Evolutionary conservation across 2,888 invertebrate species (phyloP), one percentile per base, ranked within the genome.

Genomic region (Rosalia funebris): DNA sequence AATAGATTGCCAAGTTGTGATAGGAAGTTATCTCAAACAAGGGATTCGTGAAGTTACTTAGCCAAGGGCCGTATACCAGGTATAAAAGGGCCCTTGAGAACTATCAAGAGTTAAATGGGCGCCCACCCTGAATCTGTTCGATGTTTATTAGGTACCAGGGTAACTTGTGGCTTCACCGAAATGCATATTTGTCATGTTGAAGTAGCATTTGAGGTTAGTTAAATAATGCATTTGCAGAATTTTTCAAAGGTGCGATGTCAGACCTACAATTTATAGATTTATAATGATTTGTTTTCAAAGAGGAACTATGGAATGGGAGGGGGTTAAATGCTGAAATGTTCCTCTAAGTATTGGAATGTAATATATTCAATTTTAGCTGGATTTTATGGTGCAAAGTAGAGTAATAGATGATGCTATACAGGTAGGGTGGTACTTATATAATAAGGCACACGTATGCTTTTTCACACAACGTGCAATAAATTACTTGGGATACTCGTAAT

Each of bases 121-220:
- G 60, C 41, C 65, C 65, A 62, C 65, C 65, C 60, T 48, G 60
- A 50, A 58, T 55, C 48, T 53, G 53, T 46, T 52, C 25, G 42
- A 50, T 60, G 52, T 61, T 65, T 62, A 65, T 65, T 65, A 65
- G 60, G 45, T n/a, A 61, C 41, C 41, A 19, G 34, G 47, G 46
- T 7, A 48, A 15, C 48, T 48, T 48, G 48, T 36, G 19, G 47
- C 15, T 32, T 32, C n/a, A 12, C 34, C 16, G 47, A 47, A 47
- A 47, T 11, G 47, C 16, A 41, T 41, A 14, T 46, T 34, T 37
- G 37, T 16, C 48, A 48, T 48, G n/a, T 31, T 17, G 17, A 34
- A 48, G 37, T 36, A 14, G 17, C 19, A 34, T 48, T 19, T 4
- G 14, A 15, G 48, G 48, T 48, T 36, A 36, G 7, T 17, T 48